Conservation (phyloP, 2,113 vertebrate genomes). For the Agelaius phoeniceus region DNA sequence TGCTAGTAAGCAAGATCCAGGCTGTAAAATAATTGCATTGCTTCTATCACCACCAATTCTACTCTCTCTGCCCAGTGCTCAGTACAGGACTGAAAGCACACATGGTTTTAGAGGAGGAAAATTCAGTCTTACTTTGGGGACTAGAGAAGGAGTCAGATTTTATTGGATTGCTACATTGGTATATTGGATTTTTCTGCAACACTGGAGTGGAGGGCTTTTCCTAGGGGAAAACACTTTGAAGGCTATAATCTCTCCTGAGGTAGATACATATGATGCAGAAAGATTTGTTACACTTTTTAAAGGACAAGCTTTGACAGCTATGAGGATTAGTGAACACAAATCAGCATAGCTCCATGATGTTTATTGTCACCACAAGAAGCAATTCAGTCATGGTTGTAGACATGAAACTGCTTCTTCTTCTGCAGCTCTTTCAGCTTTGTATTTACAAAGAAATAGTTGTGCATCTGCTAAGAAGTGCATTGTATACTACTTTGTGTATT, state of each 20-base stretch:
- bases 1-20: not conserved
- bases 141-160: not conserved
- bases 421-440: not conserved
- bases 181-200: not conserved
- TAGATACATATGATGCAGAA: not conserved
- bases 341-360: rapidly evolving
- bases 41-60: not conserved
- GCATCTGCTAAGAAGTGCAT: not conserved
- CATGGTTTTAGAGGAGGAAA: not conserved
- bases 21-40: not conserved
- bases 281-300: not conserved
- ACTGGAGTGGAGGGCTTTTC: no score
- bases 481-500: not conserved
- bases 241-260: not conserved
- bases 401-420: not conserved
- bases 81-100: not conserved
- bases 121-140: not conserved
- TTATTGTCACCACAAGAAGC: not conserved
- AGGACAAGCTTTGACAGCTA: not conserved
- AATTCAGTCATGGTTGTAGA: not conserved
- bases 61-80: not conserved
- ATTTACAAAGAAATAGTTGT: not conserved
- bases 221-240: not conserved
- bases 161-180: not conserved
- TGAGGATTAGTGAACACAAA: not conserved